Base-by-base conservation (phyloP, 2,113 vertebrate genomes). In the Sander vitreus region DNA sequence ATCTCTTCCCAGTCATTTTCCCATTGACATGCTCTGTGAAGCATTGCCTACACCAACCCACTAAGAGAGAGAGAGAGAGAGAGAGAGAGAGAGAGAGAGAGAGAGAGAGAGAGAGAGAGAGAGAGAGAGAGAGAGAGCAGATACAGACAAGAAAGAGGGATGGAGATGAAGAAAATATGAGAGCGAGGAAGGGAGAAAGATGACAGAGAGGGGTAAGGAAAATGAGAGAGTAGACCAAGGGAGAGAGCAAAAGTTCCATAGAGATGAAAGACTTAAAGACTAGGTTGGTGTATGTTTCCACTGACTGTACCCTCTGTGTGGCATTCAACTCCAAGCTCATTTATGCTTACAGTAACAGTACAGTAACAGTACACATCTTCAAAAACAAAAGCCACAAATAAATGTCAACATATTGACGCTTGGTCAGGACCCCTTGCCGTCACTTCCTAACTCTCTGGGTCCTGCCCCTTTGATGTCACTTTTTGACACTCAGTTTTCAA, bases 1-100 rank as follows among this genome's bases (percentile, higher is more conserved):
- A 74, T 74, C 84, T 78, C 88, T 89, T 82, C 76, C 78, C 51
- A 87, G 84, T 90, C 91, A 79, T 84, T 92, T 91, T 89, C 88
- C 92, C 85, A 90, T 92, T 93, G 91, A 92, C 91, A 93, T 86
- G 90, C 87, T 92, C 91, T 74, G 83, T 80, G 84, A 88, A 92
- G 89, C 91, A 75, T 79, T 45, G 19, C 79, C 53, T 57, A 78
- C 73, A 73, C 78, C 67, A 69, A 48, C 65, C 54, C 74, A 25
- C 33, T 47, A 51, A 63, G 27, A 39, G 45, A 19, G 45, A 25
- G 70, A 30, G 57, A 25, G 21, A n/a, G 69, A 50, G 39, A 25
- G 47, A 25, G 57, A 19, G 39, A 39, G 27, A 27, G 48, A 50
- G 39, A 39, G 48, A n/a, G 19, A 14, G 57, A n/a, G 73, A 23